A percentile compares a stretch with the other conserved stretches of the same genome.
phyloP scores from a whole-genome alignment of 2,888 invertebrate species.

The Cinara cedri region DNA sequence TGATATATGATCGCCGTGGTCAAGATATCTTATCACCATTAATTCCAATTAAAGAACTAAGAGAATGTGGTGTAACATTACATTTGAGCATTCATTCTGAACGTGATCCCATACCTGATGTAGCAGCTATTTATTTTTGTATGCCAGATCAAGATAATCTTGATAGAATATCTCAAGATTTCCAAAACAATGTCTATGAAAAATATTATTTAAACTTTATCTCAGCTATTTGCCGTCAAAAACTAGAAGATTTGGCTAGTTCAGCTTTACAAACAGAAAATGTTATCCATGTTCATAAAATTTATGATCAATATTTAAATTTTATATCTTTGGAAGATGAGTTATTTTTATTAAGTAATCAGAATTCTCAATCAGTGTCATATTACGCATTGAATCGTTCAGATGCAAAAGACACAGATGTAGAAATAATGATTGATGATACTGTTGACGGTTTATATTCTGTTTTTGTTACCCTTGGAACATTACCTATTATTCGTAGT shows the following conservation, averaged over 20 bases:
- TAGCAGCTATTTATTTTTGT: slow-evolving; percentile 98
- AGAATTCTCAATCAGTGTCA: slow-evolving; percentile 86
- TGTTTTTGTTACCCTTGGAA: slow-evolving; percentile 94
- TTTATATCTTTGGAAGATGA: slow-evolving; percentile 98
- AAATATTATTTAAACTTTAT: slow-evolving; percentile 96
- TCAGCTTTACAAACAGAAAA: slow-evolving; percentile 89
- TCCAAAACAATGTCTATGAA: slow-evolving; percentile 89
- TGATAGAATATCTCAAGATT: slow-evolving; percentile 87
- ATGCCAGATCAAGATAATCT: slow-evolving; percentile 95
- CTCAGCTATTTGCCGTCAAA: slow-evolving; percentile 89
- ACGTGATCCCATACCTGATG: slow-evolving; percentile 94
- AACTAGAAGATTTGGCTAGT: slow-evolving; percentile 92
- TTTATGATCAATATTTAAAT: slow-evolving; percentile 98
- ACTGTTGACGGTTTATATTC: slow-evolving; percentile 97
- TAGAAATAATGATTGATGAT: slow-evolving; percentile 90
- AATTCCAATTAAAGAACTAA: slow-evolving; percentile 90
- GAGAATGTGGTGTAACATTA: slow-evolving; percentile 95
- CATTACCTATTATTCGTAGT: slow-evolving; percentile 88
- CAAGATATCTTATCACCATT: slow-evolving; percentile 98
- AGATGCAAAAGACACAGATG: slow-evolving; percentile 92
- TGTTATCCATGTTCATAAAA: slow-evolving; percentile 89
- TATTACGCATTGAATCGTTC: slow-evolving; percentile 96
- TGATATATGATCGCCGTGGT: slow-evolving; percentile 94
- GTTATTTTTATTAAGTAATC: slow-evolving; percentile 91
- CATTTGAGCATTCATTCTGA: slow-evolving; percentile 93